Conservation (phyloP, 2,797 vertebrate genomes). For the Pipistrellus nathusii region DNA sequence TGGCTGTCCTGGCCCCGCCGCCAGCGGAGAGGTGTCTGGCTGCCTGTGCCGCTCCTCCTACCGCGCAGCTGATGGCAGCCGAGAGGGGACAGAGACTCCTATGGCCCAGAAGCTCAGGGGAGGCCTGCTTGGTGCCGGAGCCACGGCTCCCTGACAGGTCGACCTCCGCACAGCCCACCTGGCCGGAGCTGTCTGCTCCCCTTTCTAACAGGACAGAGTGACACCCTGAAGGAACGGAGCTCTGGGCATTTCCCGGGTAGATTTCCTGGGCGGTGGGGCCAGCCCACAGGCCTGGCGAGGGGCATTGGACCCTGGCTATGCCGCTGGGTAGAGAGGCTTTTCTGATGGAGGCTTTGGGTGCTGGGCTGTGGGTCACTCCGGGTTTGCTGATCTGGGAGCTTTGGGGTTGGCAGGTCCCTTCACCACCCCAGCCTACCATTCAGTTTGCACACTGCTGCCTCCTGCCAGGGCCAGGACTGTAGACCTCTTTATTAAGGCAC, state of each 20-base stretch:
- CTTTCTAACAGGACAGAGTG: neutral
- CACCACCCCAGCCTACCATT: fast-evolving
- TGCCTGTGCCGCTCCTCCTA: neutral
- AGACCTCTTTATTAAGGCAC: neutral
- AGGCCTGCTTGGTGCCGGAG: neutral
- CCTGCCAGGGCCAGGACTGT: neutral
- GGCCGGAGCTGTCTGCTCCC: neutral
- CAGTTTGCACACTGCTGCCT: neutral
- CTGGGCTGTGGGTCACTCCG: neutral
- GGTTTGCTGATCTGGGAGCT: neutral
- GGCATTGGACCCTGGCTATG: neutral
- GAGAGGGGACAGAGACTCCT: neutral
- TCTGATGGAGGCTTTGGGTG: neutral
- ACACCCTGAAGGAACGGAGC: neutral
- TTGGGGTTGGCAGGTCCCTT: neutral
- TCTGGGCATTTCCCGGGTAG: neutral
- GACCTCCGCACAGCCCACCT: neutral
- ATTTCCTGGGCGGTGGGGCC: neutral
- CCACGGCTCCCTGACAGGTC: neutral
- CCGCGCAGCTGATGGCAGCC: neutral
- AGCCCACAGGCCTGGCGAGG: fast-evolving
- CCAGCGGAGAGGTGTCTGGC: neutral
- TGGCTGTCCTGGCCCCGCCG: neutral
- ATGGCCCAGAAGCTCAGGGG: neutral
- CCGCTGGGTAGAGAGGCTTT: neutral